Percentiles rank a stretch among this genome's conserved stretches.
Conservation (phyloP, 2,888 invertebrate species). For the Phasia obesa region DNA sequence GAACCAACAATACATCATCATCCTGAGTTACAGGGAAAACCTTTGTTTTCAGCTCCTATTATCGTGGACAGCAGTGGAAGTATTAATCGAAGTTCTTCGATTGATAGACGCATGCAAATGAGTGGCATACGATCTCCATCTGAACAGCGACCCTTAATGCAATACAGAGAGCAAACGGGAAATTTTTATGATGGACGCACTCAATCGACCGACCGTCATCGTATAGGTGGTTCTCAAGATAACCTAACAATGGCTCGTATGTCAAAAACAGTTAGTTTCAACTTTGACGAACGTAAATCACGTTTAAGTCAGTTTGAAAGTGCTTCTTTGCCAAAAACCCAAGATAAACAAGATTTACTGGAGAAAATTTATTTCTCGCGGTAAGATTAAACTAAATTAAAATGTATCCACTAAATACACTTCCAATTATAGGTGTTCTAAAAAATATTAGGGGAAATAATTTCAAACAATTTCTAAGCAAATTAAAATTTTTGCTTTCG, state of each 20-base stretch:
- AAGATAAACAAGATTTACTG: conserved; percentile 78
- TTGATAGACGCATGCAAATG: conserved; percentile 43
- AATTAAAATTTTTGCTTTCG: too few relatives aligned
- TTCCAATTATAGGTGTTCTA: background rate
- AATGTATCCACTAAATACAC: background rate
- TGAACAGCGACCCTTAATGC: conserved; percentile 76
- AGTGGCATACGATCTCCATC: conserved; percentile 75
- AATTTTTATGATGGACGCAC: conserved; percentile 79
- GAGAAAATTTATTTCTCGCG: conserved; percentile 81
- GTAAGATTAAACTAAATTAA: conserved; percentile 76
- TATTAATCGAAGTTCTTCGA: conserved; percentile 58
- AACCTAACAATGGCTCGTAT: conserved; percentile 79
- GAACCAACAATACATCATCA: conserved; percentile 65
- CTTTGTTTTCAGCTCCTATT: conserved; percentile 58
- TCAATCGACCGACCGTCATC: conserved; percentile 80
- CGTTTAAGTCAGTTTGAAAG: conserved; percentile 79
- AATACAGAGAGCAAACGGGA: conserved; percentile 75
- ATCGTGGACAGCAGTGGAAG: conserved; percentile 71
- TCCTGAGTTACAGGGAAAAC: conserved; percentile 64
- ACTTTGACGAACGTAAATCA: conserved; percentile 81
- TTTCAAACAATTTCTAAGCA: background rate
- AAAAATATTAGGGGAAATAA: background rate
- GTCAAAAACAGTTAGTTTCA: conserved; percentile 82
- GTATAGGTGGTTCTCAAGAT: conserved; percentile 77
- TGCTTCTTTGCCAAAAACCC: conserved; percentile 74